A percentile compares a stretch with the other conserved stretches of the same genome.
phyloP scores from a whole-genome alignment of 2,797 vertebrate species.

The Bufotes viridis region DNA sequence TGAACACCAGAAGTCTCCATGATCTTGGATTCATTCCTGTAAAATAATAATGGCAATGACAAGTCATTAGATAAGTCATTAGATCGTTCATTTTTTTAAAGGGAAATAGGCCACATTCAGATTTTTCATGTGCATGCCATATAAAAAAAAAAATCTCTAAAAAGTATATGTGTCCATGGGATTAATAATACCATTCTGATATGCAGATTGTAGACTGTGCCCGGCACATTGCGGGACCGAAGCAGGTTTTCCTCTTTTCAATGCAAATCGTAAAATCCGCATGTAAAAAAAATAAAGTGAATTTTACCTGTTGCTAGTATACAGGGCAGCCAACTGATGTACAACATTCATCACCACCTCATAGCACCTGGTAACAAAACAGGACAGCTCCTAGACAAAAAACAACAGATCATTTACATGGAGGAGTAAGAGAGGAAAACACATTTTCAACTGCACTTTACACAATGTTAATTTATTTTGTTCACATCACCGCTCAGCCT shows the following conservation, averaged over 20 bases:
- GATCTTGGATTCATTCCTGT: slow-evolving; percentile 89
- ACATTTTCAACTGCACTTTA: slow-evolving; percentile 83
- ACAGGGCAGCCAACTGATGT: slow-evolving; percentile 93
- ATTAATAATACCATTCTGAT: too few relatives aligned
- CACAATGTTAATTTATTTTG: not conserved
- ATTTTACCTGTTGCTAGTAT: slow-evolving; percentile 93
- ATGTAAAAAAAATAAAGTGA: not conserved
- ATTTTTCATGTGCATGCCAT: too few relatives aligned
- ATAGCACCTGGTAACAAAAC: slow-evolving; percentile 93
- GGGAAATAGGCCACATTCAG: too few relatives aligned
- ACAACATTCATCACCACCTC: slow-evolving; percentile 96
- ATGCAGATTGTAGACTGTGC: too few relatives aligned
- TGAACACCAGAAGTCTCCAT: slow-evolving; percentile 97
- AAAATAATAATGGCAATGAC: slow-evolving; percentile 46
- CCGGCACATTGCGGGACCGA: too few relatives aligned
- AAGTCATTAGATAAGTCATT: not conserved
- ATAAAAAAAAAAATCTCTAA: too few relatives aligned
- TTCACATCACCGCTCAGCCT: too few relatives aligned
- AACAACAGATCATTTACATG: not conserved
- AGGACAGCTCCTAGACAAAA: slow-evolving; percentile 89
- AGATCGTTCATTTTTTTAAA: not conserved
- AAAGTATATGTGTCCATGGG: too few relatives aligned
- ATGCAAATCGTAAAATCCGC: not conserved
- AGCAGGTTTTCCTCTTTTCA: not conserved
- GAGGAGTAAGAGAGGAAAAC: not conserved